A percentile compares a stretch with the other conserved stretches of the same genome.
These are phyloP conservation scores for Drosophila recens DNA, from an alignment of 2,888 invertebrate species.

Conservation along the genomic window DNA sequence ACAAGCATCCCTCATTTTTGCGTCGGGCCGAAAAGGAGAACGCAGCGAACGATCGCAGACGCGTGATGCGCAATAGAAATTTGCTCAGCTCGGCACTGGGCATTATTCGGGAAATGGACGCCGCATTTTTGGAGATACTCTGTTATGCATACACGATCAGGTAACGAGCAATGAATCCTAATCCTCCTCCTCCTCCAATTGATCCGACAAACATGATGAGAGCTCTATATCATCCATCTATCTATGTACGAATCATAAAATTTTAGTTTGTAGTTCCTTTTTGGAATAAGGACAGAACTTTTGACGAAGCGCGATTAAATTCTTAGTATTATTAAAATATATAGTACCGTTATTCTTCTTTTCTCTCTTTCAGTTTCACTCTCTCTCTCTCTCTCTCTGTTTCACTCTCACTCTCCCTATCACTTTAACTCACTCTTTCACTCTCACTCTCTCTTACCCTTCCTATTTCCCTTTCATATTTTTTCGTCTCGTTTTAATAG, in stretches of 20 bases:
- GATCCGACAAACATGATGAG: no score
- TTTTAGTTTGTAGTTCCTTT: no score
- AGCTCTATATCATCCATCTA: no score
- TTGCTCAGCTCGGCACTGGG: neutral
- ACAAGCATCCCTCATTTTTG: neutral
- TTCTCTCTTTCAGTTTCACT: neutral
- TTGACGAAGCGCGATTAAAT: no score
- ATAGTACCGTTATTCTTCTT: neutral
- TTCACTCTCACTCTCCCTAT: no score
- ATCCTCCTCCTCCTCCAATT: neutral
- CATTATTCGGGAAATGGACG: slow-evolving; percentile 4
- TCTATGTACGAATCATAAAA: no score
- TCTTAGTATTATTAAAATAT: no score
- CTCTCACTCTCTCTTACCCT: neutral
- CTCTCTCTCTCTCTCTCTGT: neutral
- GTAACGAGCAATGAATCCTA: neutral
- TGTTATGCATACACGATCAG: slow-evolving; percentile 3
- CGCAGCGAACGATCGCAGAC: neutral
- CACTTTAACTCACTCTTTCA: neutral
- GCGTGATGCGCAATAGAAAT: neutral
- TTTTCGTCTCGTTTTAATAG: no score
- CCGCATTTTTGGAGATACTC: neutral
- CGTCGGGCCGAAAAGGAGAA: neutral
- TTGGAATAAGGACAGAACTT: no score
- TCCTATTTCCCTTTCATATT: no score